Evolutionary conservation across 2,888 invertebrate species (phyloP).

Genomic region (Machimus atricapillus): DNA sequence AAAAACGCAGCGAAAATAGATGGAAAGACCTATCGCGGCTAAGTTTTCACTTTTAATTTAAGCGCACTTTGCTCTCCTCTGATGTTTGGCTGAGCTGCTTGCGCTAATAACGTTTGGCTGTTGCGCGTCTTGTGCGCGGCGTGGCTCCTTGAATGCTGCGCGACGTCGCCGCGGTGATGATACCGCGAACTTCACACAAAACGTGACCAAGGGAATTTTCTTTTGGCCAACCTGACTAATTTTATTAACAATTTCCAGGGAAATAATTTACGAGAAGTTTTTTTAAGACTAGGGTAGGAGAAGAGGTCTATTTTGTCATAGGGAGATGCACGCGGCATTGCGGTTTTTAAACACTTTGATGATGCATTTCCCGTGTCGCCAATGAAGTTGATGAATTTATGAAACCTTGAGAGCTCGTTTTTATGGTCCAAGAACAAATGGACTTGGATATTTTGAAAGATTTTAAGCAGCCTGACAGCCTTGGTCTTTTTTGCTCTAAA

Average conservation of each 20-base stretch:
- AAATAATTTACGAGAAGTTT: neutral
- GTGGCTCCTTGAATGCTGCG: neutral
- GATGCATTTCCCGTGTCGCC: constrained; percentile 2
- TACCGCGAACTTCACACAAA: neutral
- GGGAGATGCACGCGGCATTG: neutral
- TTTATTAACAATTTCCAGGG: neutral
- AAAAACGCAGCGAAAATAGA: neutral
- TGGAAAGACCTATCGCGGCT: neutral
- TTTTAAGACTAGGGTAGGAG: neutral
- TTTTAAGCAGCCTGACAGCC: neutral
- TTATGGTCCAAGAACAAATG: constrained; percentile 3
- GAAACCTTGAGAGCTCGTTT: neutral
- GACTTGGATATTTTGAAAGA: neutral
- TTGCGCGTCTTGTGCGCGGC: neutral
- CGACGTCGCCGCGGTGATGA: neutral
- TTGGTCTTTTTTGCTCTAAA: neutral
- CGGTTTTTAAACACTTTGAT: constrained; percentile 14
- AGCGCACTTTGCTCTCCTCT: neutral
- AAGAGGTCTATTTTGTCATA: neutral
- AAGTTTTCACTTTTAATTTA: constrained; percentile 33
- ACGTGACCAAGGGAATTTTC: constrained; percentile 1
- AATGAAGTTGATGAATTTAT: constrained; percentile 9
- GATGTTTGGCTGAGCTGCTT: neutral
- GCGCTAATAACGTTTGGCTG: neutral
- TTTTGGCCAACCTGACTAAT: neutral